Conservation (phyloP, 2,888 invertebrate species). For the Penaeus monodon region DNA sequence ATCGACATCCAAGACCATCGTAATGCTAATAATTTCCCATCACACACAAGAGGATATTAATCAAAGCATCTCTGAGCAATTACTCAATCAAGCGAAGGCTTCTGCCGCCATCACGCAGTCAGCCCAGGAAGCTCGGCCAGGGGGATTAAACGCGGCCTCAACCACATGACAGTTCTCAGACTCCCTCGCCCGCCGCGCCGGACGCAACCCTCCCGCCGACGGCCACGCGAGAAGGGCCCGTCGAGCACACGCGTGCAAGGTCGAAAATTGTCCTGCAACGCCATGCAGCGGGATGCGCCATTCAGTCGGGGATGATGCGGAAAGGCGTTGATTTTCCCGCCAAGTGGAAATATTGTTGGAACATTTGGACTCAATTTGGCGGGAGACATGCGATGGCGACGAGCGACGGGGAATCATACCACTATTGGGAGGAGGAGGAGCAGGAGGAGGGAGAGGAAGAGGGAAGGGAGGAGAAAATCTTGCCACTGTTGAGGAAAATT, state of each 20-base stretch:
- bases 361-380: slow-evolving; percentile 62
- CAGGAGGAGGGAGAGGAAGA: slow-evolving; percentile 27
- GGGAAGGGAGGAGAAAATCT: slow-evolving; percentile 37
- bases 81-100: slow-evolving; percentile 51
- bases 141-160: slow-evolving; percentile 43
- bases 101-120: slow-evolving; percentile 6
- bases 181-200: not conserved
- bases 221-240: not conserved
- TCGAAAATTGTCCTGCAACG: not conserved
- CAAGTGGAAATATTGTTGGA: slow-evolving; percentile 62
- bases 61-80: slow-evolving; percentile 52
- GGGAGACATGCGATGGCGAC: slow-evolving; percentile 60
- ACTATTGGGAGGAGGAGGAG: slow-evolving; percentile 34
- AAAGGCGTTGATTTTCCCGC: slow-evolving; percentile 63
- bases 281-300: not conserved
- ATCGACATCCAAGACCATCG: not conserved
- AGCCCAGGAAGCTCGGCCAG: slow-evolving; percentile 26
- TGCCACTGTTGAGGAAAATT: slow-evolving; percentile 2
- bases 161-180: slow-evolving; percentile 56
- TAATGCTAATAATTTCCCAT: slow-evolving; percentile 5
- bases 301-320: slow-evolving; percentile 17
- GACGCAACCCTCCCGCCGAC: not conserved
- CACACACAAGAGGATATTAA: slow-evolving; percentile 7
- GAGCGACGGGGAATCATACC: slow-evolving; percentile 48
- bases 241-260: not conserved